These are phyloP conservation scores for Mythimna albipuncta DNA, from an alignment of 2,888 invertebrate genomes.

Conservation along the genomic window DNA sequence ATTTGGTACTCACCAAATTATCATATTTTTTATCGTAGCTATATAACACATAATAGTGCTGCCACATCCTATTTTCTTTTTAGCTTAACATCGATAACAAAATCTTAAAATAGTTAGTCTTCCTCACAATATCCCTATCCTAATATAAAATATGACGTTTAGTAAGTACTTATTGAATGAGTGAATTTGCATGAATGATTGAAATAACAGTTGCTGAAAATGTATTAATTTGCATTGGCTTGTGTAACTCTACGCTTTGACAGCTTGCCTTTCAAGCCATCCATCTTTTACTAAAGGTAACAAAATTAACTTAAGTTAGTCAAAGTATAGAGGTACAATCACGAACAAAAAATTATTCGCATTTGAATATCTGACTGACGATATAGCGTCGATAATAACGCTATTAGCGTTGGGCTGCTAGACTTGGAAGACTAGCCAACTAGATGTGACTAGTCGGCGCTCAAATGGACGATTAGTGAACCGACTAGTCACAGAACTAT, in stretches of 20 bases:
- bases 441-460: no score
- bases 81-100: conserved; percentile 1
- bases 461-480: no score
- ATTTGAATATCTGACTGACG: conserved; percentile 1
- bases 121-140: conserved; percentile 20
- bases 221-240: conserved; percentile 40
- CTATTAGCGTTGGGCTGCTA: no score
- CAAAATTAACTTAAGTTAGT: neutral
- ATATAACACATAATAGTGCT: neutral
- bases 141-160: conserved; percentile 8
- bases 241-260: conserved; percentile 30
- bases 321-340: conserved; percentile 23
- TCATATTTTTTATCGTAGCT: neutral
- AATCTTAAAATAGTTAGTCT: neutral
- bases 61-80: neutral
- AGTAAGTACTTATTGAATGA: conserved; percentile 14
- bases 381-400: neutral
- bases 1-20: neutral
- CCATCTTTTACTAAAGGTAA: no score
- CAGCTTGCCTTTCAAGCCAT: neutral
- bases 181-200: conserved; percentile 56
- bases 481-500: no score
- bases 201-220: conserved; percentile 26
- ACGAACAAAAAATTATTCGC: neutral
- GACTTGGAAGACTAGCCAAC: no score